Evolutionary conservation across 2,113 vertebrate species (phyloP).

Genomic region (Phalacrocorax brasilianus): DNA sequence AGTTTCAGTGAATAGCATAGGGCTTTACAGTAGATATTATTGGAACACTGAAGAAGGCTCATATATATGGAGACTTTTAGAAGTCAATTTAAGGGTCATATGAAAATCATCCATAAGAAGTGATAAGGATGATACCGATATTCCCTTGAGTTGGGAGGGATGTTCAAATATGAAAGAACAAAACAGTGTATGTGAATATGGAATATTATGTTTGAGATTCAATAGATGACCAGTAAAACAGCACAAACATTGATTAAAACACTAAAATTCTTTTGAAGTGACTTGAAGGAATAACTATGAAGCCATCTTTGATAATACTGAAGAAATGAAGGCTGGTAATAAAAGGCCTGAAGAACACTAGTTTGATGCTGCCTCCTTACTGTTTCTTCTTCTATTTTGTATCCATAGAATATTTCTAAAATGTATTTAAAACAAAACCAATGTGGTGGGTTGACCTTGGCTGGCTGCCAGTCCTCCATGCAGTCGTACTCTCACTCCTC

Average conservation of each 20-base stretch:
- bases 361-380: not conserved
- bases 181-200: not conserved
- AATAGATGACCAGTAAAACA: not conserved
- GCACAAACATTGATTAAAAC: not conserved
- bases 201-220: not conserved
- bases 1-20: not conserved
- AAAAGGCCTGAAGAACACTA: not conserved
- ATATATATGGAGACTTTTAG: not conserved
- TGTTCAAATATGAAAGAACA: not conserved
- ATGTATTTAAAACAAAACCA: not conserved
- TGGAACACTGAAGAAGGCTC: not conserved
- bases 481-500: not conserved
- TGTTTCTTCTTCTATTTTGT: not conserved
- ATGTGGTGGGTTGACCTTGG: not conserved
- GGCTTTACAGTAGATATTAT: not conserved
- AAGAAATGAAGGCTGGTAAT: not conserved
- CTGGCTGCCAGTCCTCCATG: not conserved
- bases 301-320: not conserved
- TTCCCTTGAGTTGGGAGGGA: not conserved
- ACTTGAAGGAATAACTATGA: not conserved
- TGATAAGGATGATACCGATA: not conserved
- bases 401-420: not conserved
- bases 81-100: not conserved
- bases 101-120: not conserved
- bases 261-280: not conserved